These are phyloP conservation scores for Petrocephalus zakoni DNA, from an alignment of 2,113 vertebrate species.

Conservation along the genomic window DNA sequence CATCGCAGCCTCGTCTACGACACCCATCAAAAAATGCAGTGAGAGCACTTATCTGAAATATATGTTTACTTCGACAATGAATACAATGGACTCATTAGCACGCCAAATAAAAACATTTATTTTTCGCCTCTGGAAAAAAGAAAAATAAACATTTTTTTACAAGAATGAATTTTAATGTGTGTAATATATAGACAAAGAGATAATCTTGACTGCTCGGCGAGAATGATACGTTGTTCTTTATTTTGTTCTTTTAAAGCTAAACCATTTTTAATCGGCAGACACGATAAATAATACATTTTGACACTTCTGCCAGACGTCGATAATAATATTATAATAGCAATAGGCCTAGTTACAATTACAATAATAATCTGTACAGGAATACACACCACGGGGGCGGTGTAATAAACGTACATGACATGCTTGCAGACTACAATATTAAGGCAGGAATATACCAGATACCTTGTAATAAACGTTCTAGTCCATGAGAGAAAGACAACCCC, in stretches of 20 bases:
- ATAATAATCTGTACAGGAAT: neutral
- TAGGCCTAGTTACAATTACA: neutral
- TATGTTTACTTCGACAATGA: neutral
- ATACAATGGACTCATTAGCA: neutral
- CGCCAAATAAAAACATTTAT: neutral
- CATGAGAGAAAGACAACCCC: neutral
- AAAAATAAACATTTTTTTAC: neutral
- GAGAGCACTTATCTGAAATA: neutral
- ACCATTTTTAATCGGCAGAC: neutral
- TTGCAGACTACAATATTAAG: neutral
- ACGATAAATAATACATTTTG: neutral
- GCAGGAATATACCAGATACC: slow-evolving; percentile 14
- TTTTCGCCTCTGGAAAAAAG: neutral
- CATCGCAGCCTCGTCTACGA: neutral
- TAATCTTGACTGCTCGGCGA: neutral
- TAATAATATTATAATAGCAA: neutral
- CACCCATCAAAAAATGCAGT: neutral
- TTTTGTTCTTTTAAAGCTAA: neutral
- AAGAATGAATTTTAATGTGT: neutral
- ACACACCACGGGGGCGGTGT: neutral
- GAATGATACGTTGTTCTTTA: neutral
- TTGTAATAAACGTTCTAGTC: neutral
- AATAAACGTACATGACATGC: neutral
- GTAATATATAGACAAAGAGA: neutral
- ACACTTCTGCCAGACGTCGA: neutral